phyloP scores from a whole-genome alignment of 1,140 invertebrate species.

The Elysia chlorotica region DNA sequence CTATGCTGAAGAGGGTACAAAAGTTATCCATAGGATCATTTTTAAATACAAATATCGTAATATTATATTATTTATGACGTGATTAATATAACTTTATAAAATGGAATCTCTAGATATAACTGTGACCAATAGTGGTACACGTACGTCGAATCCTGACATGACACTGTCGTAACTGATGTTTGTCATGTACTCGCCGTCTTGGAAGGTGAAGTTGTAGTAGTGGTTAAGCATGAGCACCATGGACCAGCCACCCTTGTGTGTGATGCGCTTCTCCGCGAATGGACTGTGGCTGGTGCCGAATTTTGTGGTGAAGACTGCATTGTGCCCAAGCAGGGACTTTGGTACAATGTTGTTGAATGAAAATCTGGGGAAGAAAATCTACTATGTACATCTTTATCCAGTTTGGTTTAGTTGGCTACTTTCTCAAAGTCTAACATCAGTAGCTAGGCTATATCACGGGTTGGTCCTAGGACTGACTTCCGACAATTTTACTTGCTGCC shows the following conservation, averaged over 20 bases:
- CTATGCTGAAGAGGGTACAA: too few relatives aligned
- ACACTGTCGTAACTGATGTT: conserved; percentile 47
- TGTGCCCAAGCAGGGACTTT: conserved; percentile 35
- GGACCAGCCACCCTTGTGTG: conserved; percentile 46
- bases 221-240: conserved; percentile 29
- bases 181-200: conserved; percentile 35
- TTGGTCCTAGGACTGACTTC: too few relatives aligned
- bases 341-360: conserved; percentile 47
- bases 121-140: conserved; percentile 1
- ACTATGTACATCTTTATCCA: too few relatives aligned
- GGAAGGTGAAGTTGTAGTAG: conserved; percentile 37
- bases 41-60: too few relatives aligned
- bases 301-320: conserved; percentile 35
- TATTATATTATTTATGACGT: background rate
- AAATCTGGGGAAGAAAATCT: conserved; percentile 50
- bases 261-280: conserved; percentile 38
- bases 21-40: too few relatives aligned
- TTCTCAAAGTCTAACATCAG: too few relatives aligned
- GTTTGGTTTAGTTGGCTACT: too few relatives aligned
- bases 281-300: conserved; percentile 31
- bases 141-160: conserved; percentile 47
- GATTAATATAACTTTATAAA: background rate
- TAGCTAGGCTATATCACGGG: too few relatives aligned
- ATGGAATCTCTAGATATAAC: background rate
- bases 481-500: too few relatives aligned